Base-by-base conservation (phyloP, 1,140 invertebrate genomes). In the Argopecten irradians region DNA sequence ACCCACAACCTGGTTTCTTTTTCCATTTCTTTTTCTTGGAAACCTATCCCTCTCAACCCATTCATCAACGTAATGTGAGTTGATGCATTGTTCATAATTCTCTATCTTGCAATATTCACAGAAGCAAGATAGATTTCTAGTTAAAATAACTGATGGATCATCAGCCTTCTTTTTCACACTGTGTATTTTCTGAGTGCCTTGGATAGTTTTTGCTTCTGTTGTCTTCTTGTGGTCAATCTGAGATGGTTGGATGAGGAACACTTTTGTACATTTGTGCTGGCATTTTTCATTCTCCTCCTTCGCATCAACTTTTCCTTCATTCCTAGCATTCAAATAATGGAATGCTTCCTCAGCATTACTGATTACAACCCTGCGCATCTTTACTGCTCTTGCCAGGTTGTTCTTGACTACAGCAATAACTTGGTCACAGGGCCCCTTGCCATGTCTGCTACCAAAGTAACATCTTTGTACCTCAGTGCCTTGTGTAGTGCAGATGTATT, bases 131-230 rank as follows among this genome's bases (percentile, higher is more conserved):
- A 82, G 22, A 82, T 82, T 82, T 82, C 82, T 82, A 33, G 82
- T 82, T 8, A 7, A n/a, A n/a, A 82, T 82, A 22, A 11, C 7
- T 11, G 8, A 11, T 82, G 82, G 9, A 82, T 82, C n/a, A 82
- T n/a, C n/a, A 11, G n/a, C n/a, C n/a, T n/a, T 82, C 22, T 11
- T 8, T 9, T 7, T 33, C 9, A 82, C 22, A 82, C n/a, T 11
- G n/a, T 82, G 82, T 82, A 82, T 11, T 82, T 82, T 82, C 33
- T 82, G 82, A 11, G 82, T 82, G n/a, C 82, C 82, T 82, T 22
- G 82, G 9, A 82, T n/a, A 11, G 82, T 82, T 82, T 82, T 82
- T 11, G 8, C 9, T 28, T n/a, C 33, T 28, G 7, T 28, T 9
- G 8, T 82, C 33, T 82, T 82, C n/a, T 82, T n/a, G 22, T n/a